Evolutionary conservation across 2,797 vertebrate genomes (phyloP), one percentile per base, ranked within the genome.

Genomic region (Leuciscus waleckii): DNA sequence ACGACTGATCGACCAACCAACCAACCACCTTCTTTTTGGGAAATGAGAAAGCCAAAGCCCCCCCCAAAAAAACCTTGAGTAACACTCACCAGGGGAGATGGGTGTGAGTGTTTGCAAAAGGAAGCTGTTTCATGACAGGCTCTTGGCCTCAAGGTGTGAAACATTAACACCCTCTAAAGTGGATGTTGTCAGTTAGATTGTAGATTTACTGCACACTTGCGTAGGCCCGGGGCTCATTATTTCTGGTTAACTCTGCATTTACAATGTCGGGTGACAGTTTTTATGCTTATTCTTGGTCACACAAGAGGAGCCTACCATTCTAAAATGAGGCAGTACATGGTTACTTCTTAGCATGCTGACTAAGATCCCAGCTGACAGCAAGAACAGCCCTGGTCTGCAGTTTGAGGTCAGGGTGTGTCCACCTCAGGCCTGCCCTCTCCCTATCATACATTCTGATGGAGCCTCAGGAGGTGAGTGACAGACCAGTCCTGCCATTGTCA

Each of bases 141-240:
- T 77, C 92, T 90, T 91, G 88, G 89, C 92, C 91, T 88, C 4
- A 87, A 93, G 91, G 93, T 93, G 93, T 91, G 87, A 94, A 93
- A 92, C 87, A 87, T 95, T 93, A 93, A 92, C 91, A 91, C 88
- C 84, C 79, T 88, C 82, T 88, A 84, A 89, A 82, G 51, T 82
- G 80, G 63, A 86, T 61, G 82, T 58, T 86, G 58, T 70, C 29
- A 35, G 78, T 88, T 88, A 76, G 51, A 37, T 35, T 78, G 82
- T 63, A 85, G 63, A 88, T 90, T 91, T 89, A 90, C 82, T 70
- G 86, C 81, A 76, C 65, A 26, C 84, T 74, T 39, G 70, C 49
- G 23, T 46, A 76, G 56, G 58, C 41, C 51, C 58, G 35, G 51
- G 78, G 41, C 82, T 89, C 83, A 80, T 89, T 86, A 79, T 46